phyloP scores from a whole-genome alignment of 2,113 vertebrate species.

The Pelodiscus sinensis region DNA sequence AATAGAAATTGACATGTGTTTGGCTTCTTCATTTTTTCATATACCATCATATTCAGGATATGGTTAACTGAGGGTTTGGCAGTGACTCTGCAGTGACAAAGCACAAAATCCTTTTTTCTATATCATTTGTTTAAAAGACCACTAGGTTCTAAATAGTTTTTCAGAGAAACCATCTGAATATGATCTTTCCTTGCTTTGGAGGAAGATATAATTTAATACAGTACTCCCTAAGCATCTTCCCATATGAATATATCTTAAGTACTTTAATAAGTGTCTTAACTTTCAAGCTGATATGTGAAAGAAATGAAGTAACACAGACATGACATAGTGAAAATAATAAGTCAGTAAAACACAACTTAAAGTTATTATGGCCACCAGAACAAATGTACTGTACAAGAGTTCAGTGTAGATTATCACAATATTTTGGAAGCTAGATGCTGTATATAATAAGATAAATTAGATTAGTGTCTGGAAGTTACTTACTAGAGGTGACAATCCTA shows the following conservation, averaged over 20 bases:
- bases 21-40: background rate
- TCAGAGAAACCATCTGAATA: background rate
- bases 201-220: background rate
- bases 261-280: background rate
- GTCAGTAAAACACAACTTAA: background rate
- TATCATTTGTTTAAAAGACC: background rate
- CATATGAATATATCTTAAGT: background rate
- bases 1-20: background rate
- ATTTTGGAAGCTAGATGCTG: background rate
- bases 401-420: background rate
- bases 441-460: background rate
- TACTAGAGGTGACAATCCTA: rapidly evolving
- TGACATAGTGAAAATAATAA: background rate
- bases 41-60: background rate
- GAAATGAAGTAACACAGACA: background rate
- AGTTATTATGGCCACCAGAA: background rate
- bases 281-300: background rate
- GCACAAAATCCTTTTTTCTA: background rate
- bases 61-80: background rate
- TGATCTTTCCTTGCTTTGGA: background rate
- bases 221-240: background rate
- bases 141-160: background rate
- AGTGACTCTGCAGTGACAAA: background rate
- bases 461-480: background rate
- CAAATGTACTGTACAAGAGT: background rate